phyloP scores from a whole-genome alignment of 2,888 invertebrate genomes.

The Hypena proboscidalis region DNA sequence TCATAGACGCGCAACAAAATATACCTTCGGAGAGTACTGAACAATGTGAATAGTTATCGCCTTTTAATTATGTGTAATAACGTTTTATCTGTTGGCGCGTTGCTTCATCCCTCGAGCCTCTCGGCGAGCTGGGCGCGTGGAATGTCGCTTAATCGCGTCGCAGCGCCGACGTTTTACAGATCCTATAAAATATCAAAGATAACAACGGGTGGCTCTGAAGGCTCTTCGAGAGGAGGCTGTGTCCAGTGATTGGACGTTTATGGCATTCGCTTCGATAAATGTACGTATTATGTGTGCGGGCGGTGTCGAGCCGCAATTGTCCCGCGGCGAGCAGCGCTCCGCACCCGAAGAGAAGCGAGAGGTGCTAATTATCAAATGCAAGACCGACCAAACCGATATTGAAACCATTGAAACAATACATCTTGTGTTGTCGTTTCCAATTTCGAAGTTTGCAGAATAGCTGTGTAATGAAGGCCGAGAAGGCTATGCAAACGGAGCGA shows the following conservation, averaged over 20 bases:
- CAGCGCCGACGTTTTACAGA: constrained; percentile 82
- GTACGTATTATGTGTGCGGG: constrained; percentile 65
- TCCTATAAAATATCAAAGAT: constrained; percentile 85
- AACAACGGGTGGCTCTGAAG: constrained; percentile 78
- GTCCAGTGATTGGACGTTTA: constrained; percentile 79
- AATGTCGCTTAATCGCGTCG: constrained; percentile 80
- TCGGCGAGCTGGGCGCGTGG: constrained; percentile 59
- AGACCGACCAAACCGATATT: constrained; percentile 79
- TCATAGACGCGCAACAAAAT: constrained; percentile 64
- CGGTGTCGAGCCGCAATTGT: constrained; percentile 63
- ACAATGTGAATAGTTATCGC: constrained; percentile 67
- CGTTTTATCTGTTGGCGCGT: constrained; percentile 65
- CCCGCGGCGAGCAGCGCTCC: constrained; percentile 45
- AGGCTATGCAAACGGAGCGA: constrained; percentile 80
- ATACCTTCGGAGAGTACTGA: constrained; percentile 61
- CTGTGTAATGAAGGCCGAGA: constrained; percentile 82
- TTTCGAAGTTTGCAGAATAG: constrained; percentile 83
- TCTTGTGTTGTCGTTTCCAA: constrained; percentile 80
- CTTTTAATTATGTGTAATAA: constrained; percentile 79
- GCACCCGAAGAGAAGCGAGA: constrained; percentile 54
- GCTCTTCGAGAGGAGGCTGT: constrained; percentile 65
- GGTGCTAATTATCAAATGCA: constrained; percentile 85
- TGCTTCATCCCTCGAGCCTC: constrained; percentile 53
- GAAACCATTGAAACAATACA: constrained; percentile 84
- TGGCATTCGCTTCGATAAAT: constrained; percentile 75